phyloP scores from a whole-genome alignment of 2,888 invertebrate genomes.

The Mesorhabditis spiculigera region DNA sequence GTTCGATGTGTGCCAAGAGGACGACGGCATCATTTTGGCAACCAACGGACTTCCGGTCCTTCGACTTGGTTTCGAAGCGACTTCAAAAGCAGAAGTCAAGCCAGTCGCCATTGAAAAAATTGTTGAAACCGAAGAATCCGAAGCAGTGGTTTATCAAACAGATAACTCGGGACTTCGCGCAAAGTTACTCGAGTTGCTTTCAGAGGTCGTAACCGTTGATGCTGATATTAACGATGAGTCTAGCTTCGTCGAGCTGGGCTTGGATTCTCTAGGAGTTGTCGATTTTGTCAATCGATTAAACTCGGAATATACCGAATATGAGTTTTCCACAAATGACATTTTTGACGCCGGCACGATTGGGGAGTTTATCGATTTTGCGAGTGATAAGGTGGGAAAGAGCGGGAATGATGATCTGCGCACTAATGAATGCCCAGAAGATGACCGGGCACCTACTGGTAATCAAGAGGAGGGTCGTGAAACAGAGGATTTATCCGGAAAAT shows the following conservation, averaged over 20 bases:
- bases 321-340: conserved; percentile 33
- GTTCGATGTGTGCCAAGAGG: background rate
- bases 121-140: background rate
- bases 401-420: conserved; percentile 7
- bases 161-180: conserved; percentile 19
- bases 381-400: conserved; percentile 3
- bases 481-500: too few species aligned
- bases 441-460: too few species aligned
- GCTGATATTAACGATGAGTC: background rate
- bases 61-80: too few species aligned
- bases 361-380: conserved; percentile 24
- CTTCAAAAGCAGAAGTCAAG: too few species aligned
- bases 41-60: background rate
- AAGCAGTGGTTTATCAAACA: background rate
- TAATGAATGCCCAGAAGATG: too few species aligned
- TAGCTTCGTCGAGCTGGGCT: conserved; percentile 46
- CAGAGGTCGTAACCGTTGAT: conserved; percentile 25
- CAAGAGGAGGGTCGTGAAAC: too few species aligned
- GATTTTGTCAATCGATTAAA: conserved; percentile 47
- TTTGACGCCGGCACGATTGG: conserved; percentile 40
- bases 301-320: conserved; percentile 23
- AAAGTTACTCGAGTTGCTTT: conserved; percentile 45
- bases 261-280: conserved; percentile 49
- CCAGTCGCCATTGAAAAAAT: background rate
- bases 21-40: background rate